Evolutionary conservation across 1,140 invertebrate species (phyloP).

Genomic region (Drosophila ambigua): DNA sequence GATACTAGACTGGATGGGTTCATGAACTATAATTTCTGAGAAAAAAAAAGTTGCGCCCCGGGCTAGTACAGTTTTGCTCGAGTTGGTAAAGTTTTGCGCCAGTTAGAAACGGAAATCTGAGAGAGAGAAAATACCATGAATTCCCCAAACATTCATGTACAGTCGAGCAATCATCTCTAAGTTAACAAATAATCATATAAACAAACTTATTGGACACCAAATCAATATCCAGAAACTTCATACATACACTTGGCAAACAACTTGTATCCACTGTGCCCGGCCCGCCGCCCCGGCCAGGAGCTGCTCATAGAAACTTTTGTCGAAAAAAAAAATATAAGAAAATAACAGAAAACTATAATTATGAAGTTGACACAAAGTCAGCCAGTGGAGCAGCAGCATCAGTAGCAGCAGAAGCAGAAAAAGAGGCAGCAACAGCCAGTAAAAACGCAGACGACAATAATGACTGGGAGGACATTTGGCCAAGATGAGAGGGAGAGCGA

Average conservation of each 20-base stretch:
- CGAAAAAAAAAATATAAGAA: conserved; percentile 33
- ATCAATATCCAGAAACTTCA: background rate
- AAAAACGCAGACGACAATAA: conserved; percentile 77
- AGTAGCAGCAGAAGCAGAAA: conserved; percentile 27
- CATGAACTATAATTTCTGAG: too few relatives aligned
- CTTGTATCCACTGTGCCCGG: conserved; percentile 42
- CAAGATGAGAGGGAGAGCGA: conserved; percentile 2
- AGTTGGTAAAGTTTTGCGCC: too few relatives aligned
- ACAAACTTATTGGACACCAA: background rate
- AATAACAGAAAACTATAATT: conserved; percentile 67
- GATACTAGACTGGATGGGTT: too few relatives aligned
- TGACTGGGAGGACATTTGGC: conserved; percentile 47
- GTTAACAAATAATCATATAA: too few relatives aligned
- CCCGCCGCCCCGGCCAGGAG: background rate
- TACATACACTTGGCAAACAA: background rate
- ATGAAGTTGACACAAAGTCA: conserved; percentile 79
- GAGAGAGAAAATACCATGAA: too few relatives aligned
- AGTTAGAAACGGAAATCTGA: too few relatives aligned
- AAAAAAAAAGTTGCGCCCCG: too few relatives aligned
- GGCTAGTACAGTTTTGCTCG: too few relatives aligned
- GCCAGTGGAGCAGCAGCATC: conserved; percentile 35
- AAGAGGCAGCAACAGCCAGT: conserved; percentile 30
- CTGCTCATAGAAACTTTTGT: conserved; percentile 59
- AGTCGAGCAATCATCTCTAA: too few relatives aligned
- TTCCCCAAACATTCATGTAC: too few relatives aligned